Base-by-base conservation (phyloP, 2,888 invertebrate species). In the Steromphala cineraria region DNA sequence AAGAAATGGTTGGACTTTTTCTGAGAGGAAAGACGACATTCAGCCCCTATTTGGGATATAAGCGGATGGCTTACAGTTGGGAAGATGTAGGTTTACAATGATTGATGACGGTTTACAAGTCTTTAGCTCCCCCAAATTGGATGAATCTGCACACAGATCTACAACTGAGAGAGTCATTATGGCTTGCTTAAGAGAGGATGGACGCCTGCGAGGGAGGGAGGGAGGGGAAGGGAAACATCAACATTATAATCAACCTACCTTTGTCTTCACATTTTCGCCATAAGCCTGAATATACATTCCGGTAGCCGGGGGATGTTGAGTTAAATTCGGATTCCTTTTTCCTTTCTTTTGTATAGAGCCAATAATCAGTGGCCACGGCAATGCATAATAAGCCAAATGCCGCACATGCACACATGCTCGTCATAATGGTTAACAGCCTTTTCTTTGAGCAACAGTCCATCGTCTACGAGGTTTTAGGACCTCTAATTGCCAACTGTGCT, bases 331-430 rank as follows among this genome's bases (percentile, higher is more conserved):
- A 83, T 52, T 88, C 88, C 24, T 86, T 82, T 56, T 85, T 87
- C 77, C 85, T 86, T 83, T 92, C 92, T 78, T 84, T 89, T 21
- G 93, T 92, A 81, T 87, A 91, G 7, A 92, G 89, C 93, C 93
- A 93, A 87, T 92, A 92, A 84, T 93, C 93, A 53, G 93, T 93
- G 67, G 92, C 91, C 52, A 93, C 92, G 36, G 93, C 92, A 19
- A 93, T 91, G 82, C 92, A 92, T 40, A 93, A 89, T 79, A 93
- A 89, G 75, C 92, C 91, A 81, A 93, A 93, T 53, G 93, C 92
- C 24, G 92, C 92, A 87, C 93, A 92, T 8, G 93, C 92, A 87
- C 92, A 92, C 67, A 91, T 88, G 85, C 93, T 92, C 78, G 93
- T 93, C 91, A 91, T 91, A 67, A 92, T 86, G 88, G 91, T 92